phyloP scores from a whole-genome alignment of 2,888 invertebrate genomes.

The Drosophila borealis region DNA sequence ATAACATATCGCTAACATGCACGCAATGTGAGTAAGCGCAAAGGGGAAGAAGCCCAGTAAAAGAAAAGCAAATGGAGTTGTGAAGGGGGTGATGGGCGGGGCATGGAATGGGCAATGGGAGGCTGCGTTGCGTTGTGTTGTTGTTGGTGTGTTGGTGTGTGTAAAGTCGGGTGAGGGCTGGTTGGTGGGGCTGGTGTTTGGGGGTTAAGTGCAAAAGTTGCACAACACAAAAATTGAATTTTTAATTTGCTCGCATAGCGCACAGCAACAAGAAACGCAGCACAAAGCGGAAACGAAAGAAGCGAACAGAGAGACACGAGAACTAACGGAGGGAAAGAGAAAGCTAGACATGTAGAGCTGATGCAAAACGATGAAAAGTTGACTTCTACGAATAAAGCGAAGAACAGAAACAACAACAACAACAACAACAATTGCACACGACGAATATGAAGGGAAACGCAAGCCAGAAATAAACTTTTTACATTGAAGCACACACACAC shows the following conservation, averaged over 20 bases:
- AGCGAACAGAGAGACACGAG: neutral
- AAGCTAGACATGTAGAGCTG: conserved; percentile 1
- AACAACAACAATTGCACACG: conserved; percentile 29
- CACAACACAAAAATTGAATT: conserved; percentile 66
- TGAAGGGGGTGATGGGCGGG: neutral
- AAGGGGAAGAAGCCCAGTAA: conserved; percentile 13
- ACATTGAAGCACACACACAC: conserved; percentile 11
- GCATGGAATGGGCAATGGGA: neutral
- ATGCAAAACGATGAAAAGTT: conserved; percentile 25
- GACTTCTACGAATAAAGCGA: conserved; percentile 39
- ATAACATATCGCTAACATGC: conserved; percentile 60
- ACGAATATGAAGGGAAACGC: conserved; percentile 32
- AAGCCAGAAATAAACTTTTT: conserved; percentile 28
- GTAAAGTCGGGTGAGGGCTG: neutral
- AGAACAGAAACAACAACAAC: conserved; percentile 11
- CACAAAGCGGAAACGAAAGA: conserved; percentile 21
- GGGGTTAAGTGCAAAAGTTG: conserved; percentile 59
- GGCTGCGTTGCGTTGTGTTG: neutral
- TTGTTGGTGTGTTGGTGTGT: conserved; percentile 1
- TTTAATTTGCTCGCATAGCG: conserved; percentile 57
- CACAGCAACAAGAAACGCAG: conserved; percentile 24
- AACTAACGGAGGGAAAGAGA: conserved; percentile 7
- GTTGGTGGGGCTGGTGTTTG: neutral
- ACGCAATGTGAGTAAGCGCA: conserved; percentile 41
- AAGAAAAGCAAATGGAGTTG: conserved; percentile 15